phyloP scores from a whole-genome alignment of 2,797 vertebrate species.

The Simalia tracyae region DNA sequence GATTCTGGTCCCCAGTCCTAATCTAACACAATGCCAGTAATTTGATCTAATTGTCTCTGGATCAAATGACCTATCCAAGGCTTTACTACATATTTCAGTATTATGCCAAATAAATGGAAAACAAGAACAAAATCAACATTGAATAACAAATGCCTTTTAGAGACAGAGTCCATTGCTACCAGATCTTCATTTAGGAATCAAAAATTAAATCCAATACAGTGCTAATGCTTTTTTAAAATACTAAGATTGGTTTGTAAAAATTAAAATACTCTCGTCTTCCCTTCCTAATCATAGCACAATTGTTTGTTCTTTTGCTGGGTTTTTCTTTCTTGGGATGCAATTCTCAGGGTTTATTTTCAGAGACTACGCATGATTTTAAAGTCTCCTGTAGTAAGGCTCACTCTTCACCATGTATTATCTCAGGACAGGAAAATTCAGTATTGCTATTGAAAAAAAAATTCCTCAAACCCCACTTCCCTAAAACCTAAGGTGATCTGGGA shows the following conservation, averaged over 20 bases:
- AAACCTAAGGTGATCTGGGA: not conserved
- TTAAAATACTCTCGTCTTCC: not conserved
- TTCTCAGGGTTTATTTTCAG: not conserved
- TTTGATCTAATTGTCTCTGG: not conserved
- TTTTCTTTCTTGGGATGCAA: not conserved
- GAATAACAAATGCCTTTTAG: not conserved
- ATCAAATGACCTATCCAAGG: not conserved
- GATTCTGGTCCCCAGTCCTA: not conserved
- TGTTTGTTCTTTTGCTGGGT: not conserved
- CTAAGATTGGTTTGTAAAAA: too few species aligned
- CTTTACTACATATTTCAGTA: not conserved
- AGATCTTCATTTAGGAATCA: not conserved
- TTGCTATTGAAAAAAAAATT: not conserved
- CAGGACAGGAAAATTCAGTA: not conserved
- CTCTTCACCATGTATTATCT: not conserved
- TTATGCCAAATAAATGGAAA: not conserved
- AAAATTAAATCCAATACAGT: not conserved
- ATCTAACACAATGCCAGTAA: not conserved
- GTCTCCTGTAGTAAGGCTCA: not conserved
- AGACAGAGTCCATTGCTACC: not conserved
- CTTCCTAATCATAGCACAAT: not conserved
- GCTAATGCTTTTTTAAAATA: not conserved
- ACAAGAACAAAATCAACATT: not conserved
- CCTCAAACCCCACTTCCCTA: not conserved
- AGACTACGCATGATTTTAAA: not conserved